Evolutionary conservation across 2,113 vertebrate genomes (phyloP), one percentile per base, ranked within the genome.

Genomic region (Herpetotheres cachinnans): DNA sequence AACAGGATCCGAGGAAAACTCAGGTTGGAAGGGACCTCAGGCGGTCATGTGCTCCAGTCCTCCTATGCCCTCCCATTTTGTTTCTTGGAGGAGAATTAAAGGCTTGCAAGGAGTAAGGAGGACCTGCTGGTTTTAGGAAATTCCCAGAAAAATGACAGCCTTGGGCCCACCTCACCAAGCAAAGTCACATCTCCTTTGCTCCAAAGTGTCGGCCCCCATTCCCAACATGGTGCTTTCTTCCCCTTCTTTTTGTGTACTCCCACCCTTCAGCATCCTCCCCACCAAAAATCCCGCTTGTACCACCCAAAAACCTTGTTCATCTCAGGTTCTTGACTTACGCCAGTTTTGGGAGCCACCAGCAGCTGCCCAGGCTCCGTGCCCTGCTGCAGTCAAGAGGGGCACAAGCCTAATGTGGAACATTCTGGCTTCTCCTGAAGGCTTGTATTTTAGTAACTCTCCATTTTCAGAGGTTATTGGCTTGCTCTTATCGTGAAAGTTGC

Each of bases 401-500:
- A 80, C 2, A 8, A 73, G 47, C 22, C 36, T 84, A 69, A 49
- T 32, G 29, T 56, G 54, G 61, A 95, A 76, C n/a, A 10, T 55
- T 83, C 80, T 89, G 65, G 55, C 63, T 86, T 86, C 86, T 92
- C 79, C 59, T 34, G 50, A 71, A 94, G 73, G 77, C 22, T 85
- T 89, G 46, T 71, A 85, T 90, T 78, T 87, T 22, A 84, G 80
- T 46, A 89, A 79, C 49, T 93, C 59, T 97, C 52, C 56, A 49
- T 58, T 93, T 97, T 94, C 86, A 79, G 91, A 85, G 73, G 74
- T 82, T 92, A 84, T 86, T 95, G 96, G 94, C 77, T 65, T 91
- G 83, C 49, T 87, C 54, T 96, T 97, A 97, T 97, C 96, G 76
- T 6, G 58, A 84, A 94, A 95, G 83, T 73, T 87, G 83, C 93